A percentile compares a stretch with the other conserved stretches of the same genome.
These are phyloP conservation scores for Cinclus mexicanus DNA, from an alignment of 2,113 vertebrate genomes.

Conservation along the genomic window DNA sequence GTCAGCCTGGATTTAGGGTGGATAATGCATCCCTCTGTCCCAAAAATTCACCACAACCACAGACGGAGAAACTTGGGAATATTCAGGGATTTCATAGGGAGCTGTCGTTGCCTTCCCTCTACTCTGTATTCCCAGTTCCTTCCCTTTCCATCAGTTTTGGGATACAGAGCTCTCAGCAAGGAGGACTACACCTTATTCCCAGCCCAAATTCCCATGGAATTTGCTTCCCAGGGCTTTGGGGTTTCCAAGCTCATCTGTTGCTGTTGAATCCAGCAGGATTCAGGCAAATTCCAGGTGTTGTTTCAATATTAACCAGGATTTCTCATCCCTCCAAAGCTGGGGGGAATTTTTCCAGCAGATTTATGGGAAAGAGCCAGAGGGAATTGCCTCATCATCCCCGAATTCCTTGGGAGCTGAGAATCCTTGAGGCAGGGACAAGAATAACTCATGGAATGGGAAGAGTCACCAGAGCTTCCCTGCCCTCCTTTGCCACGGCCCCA, in stretches of 20 bases:
- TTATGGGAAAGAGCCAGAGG: not conserved
- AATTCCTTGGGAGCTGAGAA: fast-evolving
- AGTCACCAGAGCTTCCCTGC: not conserved
- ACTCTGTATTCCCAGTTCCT: not conserved
- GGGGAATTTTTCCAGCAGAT: not conserved
- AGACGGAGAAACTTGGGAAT: not conserved
- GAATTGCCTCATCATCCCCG: not conserved
- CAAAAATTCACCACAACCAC: not conserved
- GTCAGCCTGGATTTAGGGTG: not conserved
- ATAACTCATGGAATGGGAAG: not conserved
- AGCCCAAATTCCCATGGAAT: not conserved
- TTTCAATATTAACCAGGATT: not conserved
- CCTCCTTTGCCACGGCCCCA: not conserved
- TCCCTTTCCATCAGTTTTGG: not conserved
- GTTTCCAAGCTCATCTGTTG: not conserved
- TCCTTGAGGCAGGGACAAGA: too few relatives aligned
- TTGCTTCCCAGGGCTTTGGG: not conserved
- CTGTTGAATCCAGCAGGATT: not conserved
- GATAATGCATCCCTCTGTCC: not conserved
- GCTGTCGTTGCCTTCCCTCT: fast-evolving
- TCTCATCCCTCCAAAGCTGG: not conserved
- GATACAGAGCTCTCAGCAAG: not conserved
- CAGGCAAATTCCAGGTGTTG: not conserved
- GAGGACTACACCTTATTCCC: not conserved
- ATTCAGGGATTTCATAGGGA: not conserved